These are phyloP conservation scores for Cataglyphis cursor DNA, from an alignment of 2,888 invertebrate genomes.

Conservation along the genomic window DNA sequence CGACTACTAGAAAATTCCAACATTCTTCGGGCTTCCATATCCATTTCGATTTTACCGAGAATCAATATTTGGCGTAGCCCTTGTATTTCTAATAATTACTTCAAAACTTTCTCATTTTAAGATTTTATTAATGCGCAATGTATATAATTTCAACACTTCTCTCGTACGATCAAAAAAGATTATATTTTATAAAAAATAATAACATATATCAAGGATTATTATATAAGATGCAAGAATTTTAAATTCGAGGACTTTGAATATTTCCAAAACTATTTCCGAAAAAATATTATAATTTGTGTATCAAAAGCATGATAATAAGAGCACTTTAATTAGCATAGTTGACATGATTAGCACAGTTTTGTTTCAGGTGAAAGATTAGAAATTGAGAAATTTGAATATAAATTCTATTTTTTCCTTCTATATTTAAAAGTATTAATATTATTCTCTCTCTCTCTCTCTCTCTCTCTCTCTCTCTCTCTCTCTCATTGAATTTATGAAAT, in stretches of 20 bases:
- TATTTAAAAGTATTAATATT: too few relatives aligned
- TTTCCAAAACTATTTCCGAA: neutral
- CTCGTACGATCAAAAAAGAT: neutral
- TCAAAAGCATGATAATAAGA: neutral
- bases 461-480: too few relatives aligned
- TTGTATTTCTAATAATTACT: conserved; percentile 54
- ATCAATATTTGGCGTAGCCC: conserved; percentile 82
- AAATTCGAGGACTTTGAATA: neutral
- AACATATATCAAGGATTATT: neutral
- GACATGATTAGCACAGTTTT: neutral
- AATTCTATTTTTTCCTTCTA: too few relatives aligned
- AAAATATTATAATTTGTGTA: neutral
- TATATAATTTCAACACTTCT: neutral
- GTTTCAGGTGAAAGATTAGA: neutral
- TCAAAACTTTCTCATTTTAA: neutral
- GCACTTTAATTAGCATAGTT: neutral
- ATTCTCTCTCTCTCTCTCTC: too few relatives aligned
- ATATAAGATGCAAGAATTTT: neutral
- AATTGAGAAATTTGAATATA: neutral
- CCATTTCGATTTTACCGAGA: conserved; percentile 84
- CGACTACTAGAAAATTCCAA: conserved; percentile 83
- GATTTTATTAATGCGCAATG: neutral
- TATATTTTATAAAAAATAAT: neutral
- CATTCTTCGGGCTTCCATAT: conserved; percentile 85
- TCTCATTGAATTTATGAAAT: too few relatives aligned